These are phyloP conservation scores for Callimorpha dominula DNA, from an alignment of 2,888 invertebrate genomes.

Conservation along the genomic window DNA sequence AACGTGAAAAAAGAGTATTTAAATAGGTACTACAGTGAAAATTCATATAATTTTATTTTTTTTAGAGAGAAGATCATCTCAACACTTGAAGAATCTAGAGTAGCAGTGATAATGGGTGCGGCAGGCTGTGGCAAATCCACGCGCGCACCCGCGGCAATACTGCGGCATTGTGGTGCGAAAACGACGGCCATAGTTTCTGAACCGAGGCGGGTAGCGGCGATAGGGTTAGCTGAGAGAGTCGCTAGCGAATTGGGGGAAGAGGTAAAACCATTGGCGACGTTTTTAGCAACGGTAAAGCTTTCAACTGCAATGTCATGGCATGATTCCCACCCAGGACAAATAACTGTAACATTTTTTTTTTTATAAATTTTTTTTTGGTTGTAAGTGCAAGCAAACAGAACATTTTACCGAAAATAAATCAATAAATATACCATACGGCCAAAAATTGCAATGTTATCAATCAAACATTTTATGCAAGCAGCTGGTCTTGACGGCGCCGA, in stretches of 20 bases:
- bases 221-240: constrained; percentile 89
- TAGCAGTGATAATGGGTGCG: constrained; percentile 89
- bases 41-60: neutral
- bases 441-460: too few species aligned
- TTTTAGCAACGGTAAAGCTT: too few species aligned
- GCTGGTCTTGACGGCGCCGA: too few species aligned
- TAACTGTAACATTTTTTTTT: too few species aligned
- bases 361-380: too few species aligned
- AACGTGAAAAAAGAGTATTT: too few species aligned
- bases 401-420: too few species aligned
- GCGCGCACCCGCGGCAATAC: constrained; percentile 88
- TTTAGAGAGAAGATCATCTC: constrained; percentile 79
- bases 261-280: constrained; percentile 60
- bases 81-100: constrained; percentile 80
- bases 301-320: too few species aligned
- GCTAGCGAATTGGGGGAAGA: constrained; percentile 88
- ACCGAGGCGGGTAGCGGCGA: constrained; percentile 90
- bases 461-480: too few species aligned
- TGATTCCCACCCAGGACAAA: too few species aligned
- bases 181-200: constrained; percentile 89
- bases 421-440: too few species aligned
- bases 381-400: too few species aligned
- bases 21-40: neutral
- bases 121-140: constrained; percentile 93
- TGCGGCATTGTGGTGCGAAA: constrained; percentile 69